A percentile compares a stretch with the other conserved stretches of the same genome.
phyloP scores from a whole-genome alignment of 2,888 invertebrate species.

The Diaprepes abbreviatus region DNA sequence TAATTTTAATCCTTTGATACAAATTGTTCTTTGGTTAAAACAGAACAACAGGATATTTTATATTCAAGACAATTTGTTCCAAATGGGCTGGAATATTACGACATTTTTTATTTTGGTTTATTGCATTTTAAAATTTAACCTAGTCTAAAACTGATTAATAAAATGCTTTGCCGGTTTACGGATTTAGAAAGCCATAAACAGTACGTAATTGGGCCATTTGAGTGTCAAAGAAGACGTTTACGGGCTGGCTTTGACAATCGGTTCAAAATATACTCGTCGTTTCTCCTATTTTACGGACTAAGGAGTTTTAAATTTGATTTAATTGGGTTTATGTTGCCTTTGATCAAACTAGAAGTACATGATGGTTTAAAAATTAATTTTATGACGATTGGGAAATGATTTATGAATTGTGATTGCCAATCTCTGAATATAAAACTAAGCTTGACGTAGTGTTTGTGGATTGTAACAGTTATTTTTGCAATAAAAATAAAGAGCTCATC shows the following conservation, averaged over 20 bases:
- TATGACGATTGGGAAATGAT: neutral
- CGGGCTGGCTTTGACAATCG: conserved; percentile 67
- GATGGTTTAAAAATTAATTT: neutral
- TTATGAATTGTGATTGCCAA: neutral
- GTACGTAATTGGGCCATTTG: conserved; percentile 67
- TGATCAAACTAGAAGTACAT: conserved; percentile 4
- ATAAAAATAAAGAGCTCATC: too few relatives aligned
- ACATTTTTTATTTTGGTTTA: too few relatives aligned
- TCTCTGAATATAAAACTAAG: neutral
- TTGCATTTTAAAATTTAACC: too few relatives aligned
- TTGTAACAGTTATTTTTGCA: too few relatives aligned
- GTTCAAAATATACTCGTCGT: conserved; percentile 48
- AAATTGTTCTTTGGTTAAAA: too few relatives aligned
- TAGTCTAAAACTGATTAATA: neutral
- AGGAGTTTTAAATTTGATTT: conserved; percentile 27
- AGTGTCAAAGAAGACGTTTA: conserved; percentile 65
- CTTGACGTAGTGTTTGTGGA: too few relatives aligned
- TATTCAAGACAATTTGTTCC: too few relatives aligned
- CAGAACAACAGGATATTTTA: too few relatives aligned
- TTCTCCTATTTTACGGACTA: conserved; percentile 23
- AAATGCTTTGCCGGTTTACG: conserved; percentile 38
- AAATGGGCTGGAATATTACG: too few relatives aligned
- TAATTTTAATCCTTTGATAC: too few relatives aligned
- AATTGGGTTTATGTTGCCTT: conserved; percentile 20
- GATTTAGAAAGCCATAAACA: conserved; percentile 66